A percentile compares a stretch with the other conserved stretches of the same genome.
Conservation (phyloP, 2,888 invertebrate species). For the Troides helena region DNA sequence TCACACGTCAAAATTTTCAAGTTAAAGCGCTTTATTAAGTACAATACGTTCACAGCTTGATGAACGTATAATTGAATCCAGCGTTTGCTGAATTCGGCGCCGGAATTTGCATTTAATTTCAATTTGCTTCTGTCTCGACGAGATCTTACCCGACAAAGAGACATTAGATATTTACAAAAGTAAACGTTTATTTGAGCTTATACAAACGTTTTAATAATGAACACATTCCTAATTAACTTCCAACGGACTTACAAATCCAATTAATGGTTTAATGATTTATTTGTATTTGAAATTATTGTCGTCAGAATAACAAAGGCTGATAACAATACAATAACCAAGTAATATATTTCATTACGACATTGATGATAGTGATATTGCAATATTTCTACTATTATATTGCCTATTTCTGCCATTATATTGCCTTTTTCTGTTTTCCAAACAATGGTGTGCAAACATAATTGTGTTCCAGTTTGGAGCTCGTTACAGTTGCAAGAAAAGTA, state of each 20-base stretch:
- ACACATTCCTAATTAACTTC: neutral
- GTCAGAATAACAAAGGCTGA: neutral
- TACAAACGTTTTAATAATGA: neutral
- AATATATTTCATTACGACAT: too few species aligned
- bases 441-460: too few species aligned
- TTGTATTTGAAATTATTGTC: neutral
- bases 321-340: too few species aligned
- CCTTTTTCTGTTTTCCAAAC: too few species aligned
- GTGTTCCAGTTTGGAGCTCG: too few species aligned
- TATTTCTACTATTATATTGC: too few species aligned
- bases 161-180: constrained; percentile 1
- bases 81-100: constrained; percentile 8
- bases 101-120: constrained; percentile 26
- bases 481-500: too few species aligned
- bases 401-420: too few species aligned
- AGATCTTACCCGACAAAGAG: neutral
- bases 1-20: neutral
- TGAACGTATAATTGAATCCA: constrained; percentile 2
- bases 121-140: neutral
- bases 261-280: neutral
- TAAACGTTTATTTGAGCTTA: neutral
- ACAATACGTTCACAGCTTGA: neutral
- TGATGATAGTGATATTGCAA: too few species aligned
- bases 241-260: neutral
- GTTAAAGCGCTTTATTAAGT: neutral